Evolutionary conservation across 2,888 invertebrate genomes (phyloP).

Genomic region (Gerris lacustris): DNA sequence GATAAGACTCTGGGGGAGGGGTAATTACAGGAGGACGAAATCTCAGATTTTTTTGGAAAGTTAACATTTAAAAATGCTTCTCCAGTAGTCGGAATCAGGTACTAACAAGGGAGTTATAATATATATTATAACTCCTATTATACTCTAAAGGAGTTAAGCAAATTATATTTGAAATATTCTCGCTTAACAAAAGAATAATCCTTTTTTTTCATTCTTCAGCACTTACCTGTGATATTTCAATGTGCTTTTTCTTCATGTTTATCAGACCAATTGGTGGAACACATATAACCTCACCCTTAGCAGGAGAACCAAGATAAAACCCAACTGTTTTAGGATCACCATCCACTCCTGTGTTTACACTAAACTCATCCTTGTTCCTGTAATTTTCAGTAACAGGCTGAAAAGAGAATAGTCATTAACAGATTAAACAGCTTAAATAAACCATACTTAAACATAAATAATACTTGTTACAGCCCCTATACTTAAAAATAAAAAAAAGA

Average conservation of each 20-base stretch:
- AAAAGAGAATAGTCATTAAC: slow-evolving; percentile 16
- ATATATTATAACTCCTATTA: too few relatives aligned
- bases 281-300: slow-evolving; percentile 31
- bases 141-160: too few relatives aligned
- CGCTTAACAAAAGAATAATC: too few relatives aligned
- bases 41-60: too few relatives aligned
- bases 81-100: too few relatives aligned
- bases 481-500: background rate
- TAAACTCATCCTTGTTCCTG: slow-evolving; percentile 38
- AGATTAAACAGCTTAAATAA: slow-evolving; percentile 10
- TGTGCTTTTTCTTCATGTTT: slow-evolving; percentile 35
- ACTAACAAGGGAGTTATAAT: too few relatives aligned
- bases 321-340: slow-evolving; percentile 38
- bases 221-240: slow-evolving; percentile 32
- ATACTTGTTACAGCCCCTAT: background rate
- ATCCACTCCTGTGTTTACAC: slow-evolving; percentile 35
- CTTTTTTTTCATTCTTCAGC: too few relatives aligned
- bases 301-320: slow-evolving; percentile 34
- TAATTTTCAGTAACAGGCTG: slow-evolving; percentile 36
- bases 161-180: too few relatives aligned
- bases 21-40: too few relatives aligned
- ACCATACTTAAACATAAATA: background rate
- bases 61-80: too few relatives aligned
- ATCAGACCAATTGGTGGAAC: slow-evolving; percentile 34
- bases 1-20: too few relatives aligned